These are phyloP conservation scores for Pipra filicauda DNA, from an alignment of 2,113 vertebrate genomes.

Conservation along the genomic window DNA sequence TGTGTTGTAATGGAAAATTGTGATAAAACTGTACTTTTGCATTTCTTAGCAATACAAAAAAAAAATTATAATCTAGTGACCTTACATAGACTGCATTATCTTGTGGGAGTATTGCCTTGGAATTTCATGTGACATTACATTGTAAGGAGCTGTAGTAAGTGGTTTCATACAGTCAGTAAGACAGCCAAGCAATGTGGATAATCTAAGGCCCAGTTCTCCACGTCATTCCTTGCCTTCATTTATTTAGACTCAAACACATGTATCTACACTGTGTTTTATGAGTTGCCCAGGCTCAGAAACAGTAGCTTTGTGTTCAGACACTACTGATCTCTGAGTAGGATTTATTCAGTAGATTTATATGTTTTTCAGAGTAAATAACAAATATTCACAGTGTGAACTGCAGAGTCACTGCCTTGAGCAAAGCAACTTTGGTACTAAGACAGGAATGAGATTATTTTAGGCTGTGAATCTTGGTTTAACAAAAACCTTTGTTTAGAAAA, in stretches of 20 bases:
- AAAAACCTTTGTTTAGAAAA: background rate
- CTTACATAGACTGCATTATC: background rate
- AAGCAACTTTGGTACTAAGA: background rate
- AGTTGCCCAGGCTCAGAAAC: background rate
- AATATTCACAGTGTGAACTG: background rate
- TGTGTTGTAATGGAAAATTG: background rate
- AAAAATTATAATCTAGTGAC: background rate
- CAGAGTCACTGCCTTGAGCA: background rate
- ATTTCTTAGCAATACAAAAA: background rate
- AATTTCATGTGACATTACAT: background rate
- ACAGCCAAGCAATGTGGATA: background rate
- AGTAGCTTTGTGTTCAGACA: background rate
- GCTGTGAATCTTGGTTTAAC: background rate
- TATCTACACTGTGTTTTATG: background rate
- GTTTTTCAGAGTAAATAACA: background rate
- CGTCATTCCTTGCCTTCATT: background rate
- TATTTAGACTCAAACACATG: background rate
- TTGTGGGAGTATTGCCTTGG: background rate
- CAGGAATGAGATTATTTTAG: background rate
- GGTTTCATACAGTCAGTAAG: background rate
- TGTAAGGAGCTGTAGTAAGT: background rate
- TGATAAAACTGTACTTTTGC: background rate
- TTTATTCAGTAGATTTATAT: background rate
- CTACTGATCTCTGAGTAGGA: background rate
- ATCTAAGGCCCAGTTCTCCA: background rate